Percentiles rank a stretch among this genome's conserved stretches.
phyloP scores from a whole-genome alignment of 2,888 invertebrate genomes.

The Subacronicta megacephala region DNA sequence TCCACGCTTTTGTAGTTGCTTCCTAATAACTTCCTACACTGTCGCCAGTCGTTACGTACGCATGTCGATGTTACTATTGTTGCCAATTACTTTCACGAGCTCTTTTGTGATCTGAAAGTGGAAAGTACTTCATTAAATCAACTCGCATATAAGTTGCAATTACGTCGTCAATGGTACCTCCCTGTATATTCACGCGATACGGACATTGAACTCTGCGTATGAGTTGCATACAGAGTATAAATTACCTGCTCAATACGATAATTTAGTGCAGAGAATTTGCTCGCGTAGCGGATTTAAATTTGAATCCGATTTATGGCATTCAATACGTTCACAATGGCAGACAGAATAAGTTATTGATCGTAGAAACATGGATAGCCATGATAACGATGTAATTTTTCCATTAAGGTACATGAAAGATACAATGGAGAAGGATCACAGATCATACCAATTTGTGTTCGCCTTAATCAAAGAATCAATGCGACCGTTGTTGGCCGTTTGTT shows the following conservation, averaged over 20 bases:
- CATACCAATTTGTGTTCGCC: neutral
- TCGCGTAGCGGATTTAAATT: slow-evolving; percentile 28
- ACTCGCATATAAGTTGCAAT: slow-evolving; percentile 65
- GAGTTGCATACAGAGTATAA: slow-evolving; percentile 34
- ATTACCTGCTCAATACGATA: slow-evolving; percentile 26
- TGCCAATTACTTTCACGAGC: slow-evolving; percentile 76
- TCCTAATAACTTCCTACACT: slow-evolving; percentile 46
- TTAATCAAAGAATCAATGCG: neutral
- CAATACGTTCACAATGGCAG: neutral
- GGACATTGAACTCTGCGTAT: slow-evolving; percentile 57
- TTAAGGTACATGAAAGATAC: no score
- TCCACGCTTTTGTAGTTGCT: slow-evolving; percentile 15
- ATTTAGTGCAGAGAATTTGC: slow-evolving; percentile 17
- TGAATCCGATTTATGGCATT: neutral
- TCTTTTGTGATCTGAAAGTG: slow-evolving; percentile 79
- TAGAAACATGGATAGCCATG: neutral
- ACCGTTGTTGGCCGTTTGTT: no score
- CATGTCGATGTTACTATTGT: slow-evolving; percentile 52
- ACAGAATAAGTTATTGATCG: neutral
- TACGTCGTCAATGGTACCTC: slow-evolving; percentile 60
- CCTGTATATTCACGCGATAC: slow-evolving; percentile 63
- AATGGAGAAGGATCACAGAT: neutral
- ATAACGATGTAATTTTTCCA: neutral
- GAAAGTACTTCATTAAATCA: slow-evolving; percentile 82
- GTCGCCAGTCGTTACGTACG: slow-evolving; percentile 44